Evolutionary conservation across 2,797 vertebrate genomes (phyloP).

Genomic region (Acridotheres tristis): DNA sequence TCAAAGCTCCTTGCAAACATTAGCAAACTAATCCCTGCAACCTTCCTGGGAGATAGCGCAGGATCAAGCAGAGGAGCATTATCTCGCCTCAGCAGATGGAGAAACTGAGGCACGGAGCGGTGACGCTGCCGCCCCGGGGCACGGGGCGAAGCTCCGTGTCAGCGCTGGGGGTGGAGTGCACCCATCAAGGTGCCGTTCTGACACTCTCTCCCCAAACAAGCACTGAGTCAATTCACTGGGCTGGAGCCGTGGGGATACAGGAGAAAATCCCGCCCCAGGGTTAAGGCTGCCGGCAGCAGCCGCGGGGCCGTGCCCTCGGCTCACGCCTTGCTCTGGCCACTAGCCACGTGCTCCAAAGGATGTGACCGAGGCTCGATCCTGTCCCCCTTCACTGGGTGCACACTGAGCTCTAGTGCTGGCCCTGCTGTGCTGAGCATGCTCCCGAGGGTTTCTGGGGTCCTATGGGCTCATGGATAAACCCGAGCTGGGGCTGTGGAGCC

Average conservation of each 20-base stretch:
- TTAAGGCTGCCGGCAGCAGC: background rate
- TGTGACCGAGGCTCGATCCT: fast-evolving
- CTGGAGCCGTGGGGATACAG: fast-evolving
- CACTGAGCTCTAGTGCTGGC: fast-evolving
- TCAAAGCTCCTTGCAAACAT: constrained; percentile 62
- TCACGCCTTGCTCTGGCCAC: background rate
- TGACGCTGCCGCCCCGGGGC: constrained; percentile 42
- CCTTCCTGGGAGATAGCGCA: constrained; percentile 57
- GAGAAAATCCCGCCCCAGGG: background rate
- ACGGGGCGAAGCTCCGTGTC: background rate
- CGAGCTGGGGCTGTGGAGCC: background rate
- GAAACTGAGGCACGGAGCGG: constrained; percentile 58
- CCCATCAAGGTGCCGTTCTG: background rate
- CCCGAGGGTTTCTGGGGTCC: fast-evolving
- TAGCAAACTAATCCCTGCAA: constrained; percentile 63
- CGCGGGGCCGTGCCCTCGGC: background rate
- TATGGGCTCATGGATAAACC: fast-evolving
- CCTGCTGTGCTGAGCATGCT: background rate
- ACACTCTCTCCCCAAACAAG: background rate
- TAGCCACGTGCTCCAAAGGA: fast-evolving
- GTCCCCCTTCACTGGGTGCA: fast-evolving
- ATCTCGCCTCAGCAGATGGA: constrained; percentile 55
- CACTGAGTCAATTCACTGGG: background rate
- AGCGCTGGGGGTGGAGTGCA: constrained; percentile 28
- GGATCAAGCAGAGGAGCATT: constrained; percentile 58